Evolutionary conservation across 1,140 invertebrate genomes (phyloP).

Genomic region (Trissolcus basalis): DNA sequence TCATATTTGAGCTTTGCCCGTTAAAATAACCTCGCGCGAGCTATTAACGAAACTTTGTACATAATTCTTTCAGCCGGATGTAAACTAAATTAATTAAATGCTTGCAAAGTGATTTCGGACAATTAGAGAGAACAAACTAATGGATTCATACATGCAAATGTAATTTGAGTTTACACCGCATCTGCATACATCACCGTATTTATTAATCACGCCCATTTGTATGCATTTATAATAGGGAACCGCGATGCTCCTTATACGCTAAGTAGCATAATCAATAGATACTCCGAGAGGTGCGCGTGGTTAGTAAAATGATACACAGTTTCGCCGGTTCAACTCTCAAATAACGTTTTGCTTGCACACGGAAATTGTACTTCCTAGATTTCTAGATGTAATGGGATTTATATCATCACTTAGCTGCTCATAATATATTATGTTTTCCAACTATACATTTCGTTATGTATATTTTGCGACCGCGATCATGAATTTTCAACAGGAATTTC

Average conservation of each 20-base stretch:
- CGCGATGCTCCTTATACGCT: constrained; percentile 20
- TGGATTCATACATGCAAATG: constrained; percentile 29
- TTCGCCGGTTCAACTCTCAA: constrained; percentile 13
- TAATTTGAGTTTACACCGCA: constrained; percentile 18
- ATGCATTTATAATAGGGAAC: constrained; percentile 32
- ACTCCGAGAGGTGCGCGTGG: constrained; percentile 22
- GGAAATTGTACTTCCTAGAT: background rate
- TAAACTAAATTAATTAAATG: constrained; percentile 25
- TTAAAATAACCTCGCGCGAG: background rate
- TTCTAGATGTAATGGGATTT: constrained; percentile 13
- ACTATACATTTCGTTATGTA: background rate
- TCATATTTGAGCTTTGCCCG: background rate
- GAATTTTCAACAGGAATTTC: no score
- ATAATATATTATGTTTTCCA: background rate
- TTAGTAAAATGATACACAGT: constrained; percentile 35
- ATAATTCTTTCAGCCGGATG: background rate
- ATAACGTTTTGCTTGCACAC: constrained; percentile 21
- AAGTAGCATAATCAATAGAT: constrained; percentile 41
- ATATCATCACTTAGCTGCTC: constrained; percentile 6
- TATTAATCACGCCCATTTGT: constrained; percentile 41
- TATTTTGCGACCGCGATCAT: no score
- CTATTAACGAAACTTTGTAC: constrained; percentile 1
- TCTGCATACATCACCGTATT: constrained; percentile 20
- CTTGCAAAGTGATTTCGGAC: constrained; percentile 22
- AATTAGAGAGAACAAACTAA: constrained; percentile 29